Evolutionary conservation across 2,797 vertebrate genomes (phyloP).

Genomic region (Cirrhinus molitorella): DNA sequence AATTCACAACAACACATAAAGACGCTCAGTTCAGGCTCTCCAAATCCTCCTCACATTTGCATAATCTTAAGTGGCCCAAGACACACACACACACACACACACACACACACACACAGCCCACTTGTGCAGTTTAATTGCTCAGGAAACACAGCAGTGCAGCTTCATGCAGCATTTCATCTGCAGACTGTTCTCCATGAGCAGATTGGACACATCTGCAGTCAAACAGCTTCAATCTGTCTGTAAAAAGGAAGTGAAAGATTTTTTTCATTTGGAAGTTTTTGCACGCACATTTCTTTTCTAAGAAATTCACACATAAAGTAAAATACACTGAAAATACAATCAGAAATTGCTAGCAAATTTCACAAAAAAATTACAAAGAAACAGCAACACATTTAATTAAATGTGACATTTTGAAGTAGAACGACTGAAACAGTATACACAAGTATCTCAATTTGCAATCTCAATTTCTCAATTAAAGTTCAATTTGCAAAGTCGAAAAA

Average conservation of each 20-base stretch:
- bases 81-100: constrained; percentile 58
- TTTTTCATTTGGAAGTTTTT: neutral
- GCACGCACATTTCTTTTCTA: neutral
- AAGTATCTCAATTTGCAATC: too few relatives aligned
- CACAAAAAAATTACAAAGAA: neutral
- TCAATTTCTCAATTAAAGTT: too few relatives aligned
- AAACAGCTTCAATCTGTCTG: neutral
- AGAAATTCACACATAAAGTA: neutral
- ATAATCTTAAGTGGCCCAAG: constrained; percentile 75
- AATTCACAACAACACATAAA: constrained; percentile 1
- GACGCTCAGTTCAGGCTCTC: constrained; percentile 57
- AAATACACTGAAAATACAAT: neutral
- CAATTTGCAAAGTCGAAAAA: too few relatives aligned
- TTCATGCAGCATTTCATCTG: neutral
- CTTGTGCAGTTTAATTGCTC: constrained; percentile 74
- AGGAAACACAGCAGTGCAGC: constrained; percentile 67
- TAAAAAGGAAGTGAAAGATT: neutral
- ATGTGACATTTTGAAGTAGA: too few relatives aligned
- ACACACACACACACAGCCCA: constrained; percentile 67
- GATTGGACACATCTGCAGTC: neutral
- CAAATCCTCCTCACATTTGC: constrained; percentile 71
- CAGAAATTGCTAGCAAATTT: neutral
- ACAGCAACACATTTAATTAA: neutral
- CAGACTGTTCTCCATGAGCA: constrained; percentile 59
- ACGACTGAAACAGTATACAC: too few relatives aligned